These are phyloP conservation scores for Autographa gamma DNA, from an alignment of 2,888 invertebrate species.

Conservation along the genomic window DNA sequence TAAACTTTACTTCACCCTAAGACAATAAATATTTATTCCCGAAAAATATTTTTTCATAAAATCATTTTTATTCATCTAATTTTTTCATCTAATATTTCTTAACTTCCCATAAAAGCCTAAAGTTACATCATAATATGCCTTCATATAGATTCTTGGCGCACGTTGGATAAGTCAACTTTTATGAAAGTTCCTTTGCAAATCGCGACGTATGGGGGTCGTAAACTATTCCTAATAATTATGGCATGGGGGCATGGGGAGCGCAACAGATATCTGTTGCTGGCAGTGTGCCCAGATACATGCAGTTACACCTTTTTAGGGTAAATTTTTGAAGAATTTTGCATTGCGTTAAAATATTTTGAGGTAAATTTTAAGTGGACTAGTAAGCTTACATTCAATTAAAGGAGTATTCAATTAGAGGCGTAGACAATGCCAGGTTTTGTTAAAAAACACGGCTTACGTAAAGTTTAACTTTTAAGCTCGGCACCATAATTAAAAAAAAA, in stretches of 20 bases:
- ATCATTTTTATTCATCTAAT: no score
- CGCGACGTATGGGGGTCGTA: conserved; percentile 60
- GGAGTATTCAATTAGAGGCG: no score
- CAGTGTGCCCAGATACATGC: conserved; percentile 38
- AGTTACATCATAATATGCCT: conserved; percentile 12
- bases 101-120: not conserved
- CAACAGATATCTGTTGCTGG: conserved; percentile 85
- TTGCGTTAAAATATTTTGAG: not conserved
- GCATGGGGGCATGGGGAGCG: conserved; percentile 63
- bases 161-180: conserved; percentile 27
- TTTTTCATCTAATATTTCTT: not conserved
- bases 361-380: not conserved
- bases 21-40: no score
- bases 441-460: no score
- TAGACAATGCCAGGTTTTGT: no score
- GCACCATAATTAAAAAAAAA: no score
- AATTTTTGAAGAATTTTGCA: not conserved
- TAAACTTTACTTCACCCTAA: no score
- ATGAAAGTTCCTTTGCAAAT: conserved; percentile 46
- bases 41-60: no score
- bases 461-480: no score
- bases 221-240: conserved; percentile 61
- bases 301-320: conserved; percentile 34
- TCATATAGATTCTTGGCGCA: conserved; percentile 21
- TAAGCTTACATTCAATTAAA: no score